Percentiles rank a stretch among this genome's conserved stretches.
These are phyloP conservation scores for Australoheros facetus DNA, from an alignment of 2,797 vertebrate species.

Conservation along the genomic window DNA sequence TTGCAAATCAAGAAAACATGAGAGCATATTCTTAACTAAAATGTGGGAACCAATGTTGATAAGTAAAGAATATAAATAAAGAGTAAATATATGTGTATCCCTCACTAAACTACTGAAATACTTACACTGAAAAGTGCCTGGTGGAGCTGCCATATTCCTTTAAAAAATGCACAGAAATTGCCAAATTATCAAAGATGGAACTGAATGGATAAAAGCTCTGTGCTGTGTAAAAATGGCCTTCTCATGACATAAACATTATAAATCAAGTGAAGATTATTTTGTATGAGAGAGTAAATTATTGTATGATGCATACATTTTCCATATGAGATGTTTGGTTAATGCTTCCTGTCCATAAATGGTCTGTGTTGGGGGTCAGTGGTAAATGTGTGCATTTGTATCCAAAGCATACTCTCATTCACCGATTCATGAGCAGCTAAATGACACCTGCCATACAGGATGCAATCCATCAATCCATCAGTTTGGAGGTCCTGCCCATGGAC, in stretches of 20 bases:
- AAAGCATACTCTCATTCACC: not conserved
- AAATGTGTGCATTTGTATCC: not conserved
- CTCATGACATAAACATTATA: no score
- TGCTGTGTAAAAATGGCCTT: no score
- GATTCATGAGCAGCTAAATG: not conserved
- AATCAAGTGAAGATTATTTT: not conserved
- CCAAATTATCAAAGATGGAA: fast-evolving
- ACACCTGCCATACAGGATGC: not conserved
- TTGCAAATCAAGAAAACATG: not conserved
- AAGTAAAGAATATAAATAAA: not conserved
- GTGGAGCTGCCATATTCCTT: not conserved
- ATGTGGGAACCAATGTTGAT: not conserved
- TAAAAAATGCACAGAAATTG: not conserved
- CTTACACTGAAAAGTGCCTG: not conserved
- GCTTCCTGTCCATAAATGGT: not conserved
- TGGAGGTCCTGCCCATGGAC: not conserved
- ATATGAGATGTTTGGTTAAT: not conserved
- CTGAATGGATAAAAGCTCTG: not conserved
- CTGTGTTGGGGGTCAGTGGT: not conserved
- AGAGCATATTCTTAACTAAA: fast-evolving
- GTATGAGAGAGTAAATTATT: not conserved
- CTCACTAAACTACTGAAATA: not conserved
- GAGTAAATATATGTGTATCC: no score
- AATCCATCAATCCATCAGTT: not conserved
- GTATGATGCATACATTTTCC: not conserved